phyloP scores from a whole-genome alignment of 1,140 invertebrate species.

The Apis dorsata region DNA sequence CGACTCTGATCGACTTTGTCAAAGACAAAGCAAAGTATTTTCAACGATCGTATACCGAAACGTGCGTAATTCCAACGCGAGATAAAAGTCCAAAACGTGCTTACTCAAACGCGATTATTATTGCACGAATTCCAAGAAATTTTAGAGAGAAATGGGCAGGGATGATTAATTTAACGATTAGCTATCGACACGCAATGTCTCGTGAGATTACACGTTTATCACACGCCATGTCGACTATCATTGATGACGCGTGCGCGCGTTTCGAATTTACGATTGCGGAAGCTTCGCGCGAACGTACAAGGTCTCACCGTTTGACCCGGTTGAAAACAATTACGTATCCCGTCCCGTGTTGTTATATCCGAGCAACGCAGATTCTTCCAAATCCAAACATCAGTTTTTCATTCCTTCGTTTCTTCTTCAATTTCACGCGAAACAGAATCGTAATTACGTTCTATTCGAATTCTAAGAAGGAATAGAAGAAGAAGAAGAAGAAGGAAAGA shows the following conservation, averaged over 20 bases:
- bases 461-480: no score
- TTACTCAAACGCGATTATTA: not conserved
- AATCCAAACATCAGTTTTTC: no score
- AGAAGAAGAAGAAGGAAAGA: no score
- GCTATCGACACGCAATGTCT: not conserved
- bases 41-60: no score
- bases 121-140: no score
- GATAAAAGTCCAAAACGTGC: not conserved
- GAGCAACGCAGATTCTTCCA: no score
- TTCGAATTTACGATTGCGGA: constrained; percentile 16
- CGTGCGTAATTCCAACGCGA: no score
- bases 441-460: no score
- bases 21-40: not conserved
- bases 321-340: constrained; percentile 42
- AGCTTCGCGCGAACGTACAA: constrained; percentile 21
- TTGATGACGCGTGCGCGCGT: not conserved
- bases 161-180: not conserved
- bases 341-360: not conserved
- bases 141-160: no score
- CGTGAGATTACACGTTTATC: not conserved
- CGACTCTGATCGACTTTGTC: not conserved
- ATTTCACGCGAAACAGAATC: no score
- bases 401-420: no score
- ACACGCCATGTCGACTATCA: not conserved
- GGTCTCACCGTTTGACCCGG: constrained; percentile 40